Evolutionary conservation across 1,140 invertebrate genomes (phyloP), one percentile per base, ranked within the genome.

Genomic region (Dinothrombium tinctorium): DNA sequence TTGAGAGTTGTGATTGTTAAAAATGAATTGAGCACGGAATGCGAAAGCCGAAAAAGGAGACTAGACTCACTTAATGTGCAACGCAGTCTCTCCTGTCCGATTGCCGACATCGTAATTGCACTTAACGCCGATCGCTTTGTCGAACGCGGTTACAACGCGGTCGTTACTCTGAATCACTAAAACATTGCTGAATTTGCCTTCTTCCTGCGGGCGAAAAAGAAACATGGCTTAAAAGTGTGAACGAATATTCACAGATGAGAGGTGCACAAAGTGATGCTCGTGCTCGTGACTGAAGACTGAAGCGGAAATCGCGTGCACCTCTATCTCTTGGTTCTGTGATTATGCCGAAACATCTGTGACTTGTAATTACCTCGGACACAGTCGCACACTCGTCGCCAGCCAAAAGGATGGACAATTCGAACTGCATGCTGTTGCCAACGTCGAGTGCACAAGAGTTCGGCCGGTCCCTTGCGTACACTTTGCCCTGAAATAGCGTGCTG

Each of bases 401-500:
- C 28, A 46, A 46, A 21, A 26, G 25, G 22, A 49, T 41, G 8
- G 32, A 31, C 29, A 49, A 22, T 25, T 49, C 26, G 26, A 49
- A 49, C 19, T 45, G 28, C 20, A 49, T 20, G 14, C 14, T 17
- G 38, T 49, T 49, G 21, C 15, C 17, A 19, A 49, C 33, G 55
- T 89, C 82, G 40, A 75, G 68, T 2, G 83, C 74, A 58, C 83
- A 89, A 3, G 77, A 80, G 54, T 82, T 84, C 17, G 82, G 81
- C 48, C 76, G 77, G n/a, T 79, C 77, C 54, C 84, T 84, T n/a
- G 80, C 80, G 60, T 87, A 87, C 35, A 87, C 78, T 61, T 87
- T 87, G 35, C 83, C 83, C 55, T 81, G 76, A 62, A 89, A 89
- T 6, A 87, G 62, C 33, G 82, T 84, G 43, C 74, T 83, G 5